A percentile compares a stretch with the other conserved stretches of the same genome.
These are phyloP conservation scores for Periphyllus acericola DNA, from an alignment of 2,888 invertebrate species.

Conservation along the genomic window DNA sequence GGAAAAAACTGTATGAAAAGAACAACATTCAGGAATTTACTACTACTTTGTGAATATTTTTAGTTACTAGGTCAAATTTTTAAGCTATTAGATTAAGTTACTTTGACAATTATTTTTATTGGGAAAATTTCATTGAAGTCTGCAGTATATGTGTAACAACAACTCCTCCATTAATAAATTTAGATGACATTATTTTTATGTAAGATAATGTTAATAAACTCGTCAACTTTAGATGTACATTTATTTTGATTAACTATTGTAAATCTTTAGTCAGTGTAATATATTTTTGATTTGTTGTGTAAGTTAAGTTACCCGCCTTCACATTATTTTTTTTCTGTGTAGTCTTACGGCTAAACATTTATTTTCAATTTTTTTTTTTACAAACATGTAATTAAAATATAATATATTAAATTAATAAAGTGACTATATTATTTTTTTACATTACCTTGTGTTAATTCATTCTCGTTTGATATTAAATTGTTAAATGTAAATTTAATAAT, in stretches of 20 bases:
- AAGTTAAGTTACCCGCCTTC: slow-evolving; percentile 1
- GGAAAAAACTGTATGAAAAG: slow-evolving; percentile 45
- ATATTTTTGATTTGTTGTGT: slow-evolving; percentile 16
- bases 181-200: background rate
- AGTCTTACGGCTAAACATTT: background rate
- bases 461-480: background rate
- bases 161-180: background rate
- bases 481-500: background rate
- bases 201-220: background rate
- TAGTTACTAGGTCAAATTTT: slow-evolving; percentile 45
- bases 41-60: slow-evolving; percentile 61
- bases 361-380: slow-evolving; percentile 23
- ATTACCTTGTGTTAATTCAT: slow-evolving; percentile 1
- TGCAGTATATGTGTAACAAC: slow-evolving; percentile 5
- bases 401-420: slow-evolving; percentile 29
- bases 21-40: slow-evolving; percentile 58
- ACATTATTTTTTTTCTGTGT: slow-evolving; percentile 14
- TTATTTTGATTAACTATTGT: background rate
- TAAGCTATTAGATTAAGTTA: slow-evolving; percentile 4
- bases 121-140: background rate
- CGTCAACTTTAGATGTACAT: background rate
- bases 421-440: background rate
- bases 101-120: background rate
- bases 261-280: background rate
- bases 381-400: slow-evolving; percentile 6